Base-by-base conservation (phyloP, 2,113 vertebrate genomes). In the Melanerpes aurifrons region DNA sequence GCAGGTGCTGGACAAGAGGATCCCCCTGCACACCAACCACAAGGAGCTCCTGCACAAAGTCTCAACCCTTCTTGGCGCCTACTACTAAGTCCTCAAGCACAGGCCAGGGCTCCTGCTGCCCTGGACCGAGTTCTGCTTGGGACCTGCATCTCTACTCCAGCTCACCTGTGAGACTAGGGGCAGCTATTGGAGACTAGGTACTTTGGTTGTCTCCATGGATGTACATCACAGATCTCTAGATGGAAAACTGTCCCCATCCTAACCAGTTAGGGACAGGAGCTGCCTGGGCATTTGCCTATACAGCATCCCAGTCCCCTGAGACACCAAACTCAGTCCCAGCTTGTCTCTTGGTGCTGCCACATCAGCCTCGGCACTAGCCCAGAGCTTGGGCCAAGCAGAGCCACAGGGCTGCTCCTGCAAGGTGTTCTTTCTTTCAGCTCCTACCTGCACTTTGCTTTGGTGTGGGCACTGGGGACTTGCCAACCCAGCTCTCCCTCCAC, bases 1-100 rank as follows among this genome's bases (percentile, higher is more conserved):
- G 99, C 97, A 97, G 87, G 98, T 98, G 94, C 94, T 99, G 86
- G 98, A 98, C 96, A 92, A 96, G 89, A 97, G 96, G 73, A 96
- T 97, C 15, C 95, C 95, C 0, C 96, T 99, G 9, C 91, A 97
- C 1, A 20, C 97, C 13, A 97, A 98, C 95, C 98, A 99, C 96
- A 98, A 96, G 97, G 87, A 98, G 11, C 95, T 98, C 59, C 97
- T 99, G 64, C 95, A 87, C 75, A 96, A 94, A 87, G 98, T 97
- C 19, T 98, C 98, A 0, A 6, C 96, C 10, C 90, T 96, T 32
- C 97, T 98, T 0, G 95, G 96, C 16, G 97, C 97, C 40, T 97
- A 97, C 81, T 98, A 98, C 87, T 99, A 97, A 99, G 29, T 64
- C 40, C 64, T 82, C 10, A 1, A 7, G 22, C n/a, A 16, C 53